Evolutionary conservation across 1,140 invertebrate species (phyloP).

Genomic region (Meloidogyne exigua): DNA sequence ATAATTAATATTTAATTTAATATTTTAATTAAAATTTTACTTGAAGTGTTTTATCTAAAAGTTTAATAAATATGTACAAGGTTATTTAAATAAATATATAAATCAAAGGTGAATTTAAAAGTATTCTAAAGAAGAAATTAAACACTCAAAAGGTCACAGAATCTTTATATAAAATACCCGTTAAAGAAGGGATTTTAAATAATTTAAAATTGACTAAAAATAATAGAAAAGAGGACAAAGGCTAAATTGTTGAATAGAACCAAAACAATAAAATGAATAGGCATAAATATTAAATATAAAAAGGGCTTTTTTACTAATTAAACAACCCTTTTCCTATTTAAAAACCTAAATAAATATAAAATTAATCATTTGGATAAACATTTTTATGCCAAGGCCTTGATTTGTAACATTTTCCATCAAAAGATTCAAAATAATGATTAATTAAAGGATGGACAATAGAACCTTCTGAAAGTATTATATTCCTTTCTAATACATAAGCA

Average conservation of each 20-base stretch:
- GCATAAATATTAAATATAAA: no score
- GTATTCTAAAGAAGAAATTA: background rate
- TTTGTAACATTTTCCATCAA: slow-evolving; percentile 43
- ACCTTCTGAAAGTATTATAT: slow-evolving; percentile 62
- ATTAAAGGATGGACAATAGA: slow-evolving; percentile 56
- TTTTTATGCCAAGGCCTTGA: slow-evolving; percentile 39
- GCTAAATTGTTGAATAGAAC: no score
- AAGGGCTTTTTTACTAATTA: no score
- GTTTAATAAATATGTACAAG: background rate
- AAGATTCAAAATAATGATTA: slow-evolving; percentile 53
- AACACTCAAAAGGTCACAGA: background rate
- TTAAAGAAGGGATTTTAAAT: background rate
- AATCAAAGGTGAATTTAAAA: background rate
- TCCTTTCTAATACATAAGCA: slow-evolving; percentile 66
- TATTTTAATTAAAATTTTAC: no score
- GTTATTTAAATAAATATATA: background rate
- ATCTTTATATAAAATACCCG: background rate
- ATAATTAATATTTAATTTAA: no score
- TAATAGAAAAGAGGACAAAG: no score
- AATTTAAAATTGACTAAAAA: slow-evolving; percentile 1
- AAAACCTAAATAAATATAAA: no score
- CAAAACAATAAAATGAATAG: no score
- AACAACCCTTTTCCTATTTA: no score
- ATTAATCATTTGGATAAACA: slow-evolving; percentile 33
- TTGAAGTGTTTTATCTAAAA: no score